Evolutionary conservation across 2,888 invertebrate genomes (phyloP), one percentile per base, ranked within the genome.

Genomic region (Cylindroiulus punctatus): DNA sequence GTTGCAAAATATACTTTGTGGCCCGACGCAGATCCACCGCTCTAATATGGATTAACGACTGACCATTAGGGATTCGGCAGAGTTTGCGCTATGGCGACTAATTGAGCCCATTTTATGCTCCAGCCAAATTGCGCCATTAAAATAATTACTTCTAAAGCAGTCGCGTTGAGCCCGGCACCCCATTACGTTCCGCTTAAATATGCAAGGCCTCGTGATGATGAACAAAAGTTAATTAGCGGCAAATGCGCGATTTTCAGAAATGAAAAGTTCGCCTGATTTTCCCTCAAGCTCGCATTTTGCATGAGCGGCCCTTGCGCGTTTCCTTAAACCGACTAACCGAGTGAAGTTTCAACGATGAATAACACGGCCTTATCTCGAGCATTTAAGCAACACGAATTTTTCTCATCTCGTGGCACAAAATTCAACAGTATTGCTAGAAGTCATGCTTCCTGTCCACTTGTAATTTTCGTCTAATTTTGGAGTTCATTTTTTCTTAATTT

Each of bases 21-120:
- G 52, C 52, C 2, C 19, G 52, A n/a, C n/a, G 19, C 52, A 17
- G 52, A 19, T n/a, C 52, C 7, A 52, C 52, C 52, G 44, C 65
- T 65, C 65, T 65, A 26, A 26, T 65, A 65, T 26, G 22, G 65
- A 65, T 65, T n/a, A 7, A n/a, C 22, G 26, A 26, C n/a, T 65
- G 65, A 65, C 65, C 65, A 65, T 26, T 65, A 65, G 26, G 26
- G 26, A 65, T 65, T 44, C 26, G 26, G 65, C 26, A 7, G 22
- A 26, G 65, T 65, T 26, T 12, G 65, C 65, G 26, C n/a, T 65
- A 65, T 65, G 65, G 65, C 22, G 10, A 26, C 65, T 65, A 65
- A 65, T 65, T 65, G 65, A 22, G 52, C n/a, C 65, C 65, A 65
- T 65, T 65, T 65, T 65, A 65, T 65, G 65, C 26, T 65, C 65